phyloP scores from a whole-genome alignment of 1,140 invertebrate species.

The Drosophila fuyamai region DNA sequence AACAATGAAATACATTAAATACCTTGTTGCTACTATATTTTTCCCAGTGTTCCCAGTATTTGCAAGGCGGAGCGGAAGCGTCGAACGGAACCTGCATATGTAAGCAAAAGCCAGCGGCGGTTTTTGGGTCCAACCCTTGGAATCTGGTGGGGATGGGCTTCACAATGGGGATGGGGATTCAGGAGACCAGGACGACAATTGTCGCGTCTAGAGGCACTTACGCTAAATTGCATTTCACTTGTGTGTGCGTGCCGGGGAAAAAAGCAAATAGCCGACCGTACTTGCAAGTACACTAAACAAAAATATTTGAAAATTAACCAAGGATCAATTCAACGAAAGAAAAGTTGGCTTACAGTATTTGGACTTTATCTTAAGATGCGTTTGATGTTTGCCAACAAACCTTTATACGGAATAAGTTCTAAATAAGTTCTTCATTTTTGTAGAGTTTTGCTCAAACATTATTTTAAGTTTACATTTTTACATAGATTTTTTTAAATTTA shows the following conservation, averaged over 20 bases:
- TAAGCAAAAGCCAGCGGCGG: constrained; percentile 53
- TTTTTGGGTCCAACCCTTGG: constrained; percentile 41
- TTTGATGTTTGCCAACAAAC: neutral
- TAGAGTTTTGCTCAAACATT: no score
- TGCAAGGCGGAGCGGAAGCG: constrained; percentile 60
- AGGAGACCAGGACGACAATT: constrained; percentile 55
- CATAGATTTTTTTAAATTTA: no score
- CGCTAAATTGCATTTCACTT: constrained; percentile 78
- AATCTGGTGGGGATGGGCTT: constrained; percentile 9
- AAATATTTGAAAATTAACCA: neutral
- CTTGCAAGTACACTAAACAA: constrained; percentile 4
- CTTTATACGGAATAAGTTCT: no score
- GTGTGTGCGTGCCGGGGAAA: constrained; percentile 30
- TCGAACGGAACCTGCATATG: constrained; percentile 74
- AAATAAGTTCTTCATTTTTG: no score
- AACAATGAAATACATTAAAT: no score
- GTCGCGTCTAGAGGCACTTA: constrained; percentile 77
- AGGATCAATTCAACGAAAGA: neutral
- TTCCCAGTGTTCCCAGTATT: constrained; percentile 51
- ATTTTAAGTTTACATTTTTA: no score
- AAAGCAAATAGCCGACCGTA: constrained; percentile 47
- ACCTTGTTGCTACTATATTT: neutral
- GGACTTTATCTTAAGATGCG: no score
- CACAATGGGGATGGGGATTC: neutral
- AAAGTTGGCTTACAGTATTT: neutral